Base-by-base conservation (phyloP, 2,888 invertebrate species). In the Ptychoptera albimana region DNA sequence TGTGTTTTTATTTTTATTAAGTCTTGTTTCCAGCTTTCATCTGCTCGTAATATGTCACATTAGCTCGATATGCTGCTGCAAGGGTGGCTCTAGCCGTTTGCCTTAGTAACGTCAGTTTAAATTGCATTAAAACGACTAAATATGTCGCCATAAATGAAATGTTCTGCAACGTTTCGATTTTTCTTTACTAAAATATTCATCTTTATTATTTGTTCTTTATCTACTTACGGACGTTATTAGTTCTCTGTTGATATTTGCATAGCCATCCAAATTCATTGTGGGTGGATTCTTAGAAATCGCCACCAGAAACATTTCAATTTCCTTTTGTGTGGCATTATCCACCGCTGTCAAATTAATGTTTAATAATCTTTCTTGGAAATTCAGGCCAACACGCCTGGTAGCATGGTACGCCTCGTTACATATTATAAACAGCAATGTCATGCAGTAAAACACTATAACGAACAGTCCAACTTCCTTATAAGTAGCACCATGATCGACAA, bases 201-300 rank as follows among this genome's bases (percentile, higher is more conserved):
- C 29, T 42, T 11, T 16, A 23, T 39, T 23, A n/a, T 23, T 23
- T 23, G 4, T 23, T 5, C 23, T 45, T 39, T 16, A 43, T 15
- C 30, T 36, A 64, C 71, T 67, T 60, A 79, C 79, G 52, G 80
- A 74, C 36, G 80, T 72, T 50, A 82, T 75, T 8, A 82, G 57
- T 53, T 75, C 75, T 29, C 81, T 63, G 55, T 82, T 79, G 48
- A 82, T 77, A 53, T 79, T 77, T 2, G 80, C 77, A 55, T 79
- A 82, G 4, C 79, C 79, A 51, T 82, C 79, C 45, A 82, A 64
- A 60, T 81, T 81, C 81, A 82, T 81, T 40, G 77, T 77, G 1
- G 81, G 81, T 1, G 82, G 81, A 59, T 81, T 81, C 58, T 81
- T 81, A 7, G 77, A 73, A 45, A 81, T 80, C 1, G 81, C 81